phyloP scores from a whole-genome alignment of 2,888 invertebrate species.

The Leptopilina syphax region DNA sequence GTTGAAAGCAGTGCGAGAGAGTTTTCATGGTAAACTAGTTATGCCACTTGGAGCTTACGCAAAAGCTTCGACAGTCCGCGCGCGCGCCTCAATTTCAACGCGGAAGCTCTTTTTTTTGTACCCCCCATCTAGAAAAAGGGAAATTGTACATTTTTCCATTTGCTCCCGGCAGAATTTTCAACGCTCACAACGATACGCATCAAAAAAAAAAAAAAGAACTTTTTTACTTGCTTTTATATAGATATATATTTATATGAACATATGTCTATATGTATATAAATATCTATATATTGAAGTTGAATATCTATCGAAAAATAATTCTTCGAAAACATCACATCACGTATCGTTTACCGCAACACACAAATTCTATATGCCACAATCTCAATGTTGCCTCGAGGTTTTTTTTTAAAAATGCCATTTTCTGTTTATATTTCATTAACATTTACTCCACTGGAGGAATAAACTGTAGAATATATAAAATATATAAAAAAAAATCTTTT shows the following conservation, averaged over 20 bases:
- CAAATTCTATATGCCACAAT: not conserved
- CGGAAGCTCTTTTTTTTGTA: slow-evolving; percentile 24
- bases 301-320: slow-evolving; percentile 39
- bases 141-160: slow-evolving; percentile 38
- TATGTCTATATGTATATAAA: too few relatives aligned
- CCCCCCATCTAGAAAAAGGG: not conserved
- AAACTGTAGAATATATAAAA: too few relatives aligned
- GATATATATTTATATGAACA: not conserved
- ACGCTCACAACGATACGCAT: slow-evolving; percentile 21
- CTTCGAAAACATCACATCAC: slow-evolving; percentile 16
- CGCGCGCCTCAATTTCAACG: slow-evolving; percentile 32
- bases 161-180: slow-evolving; percentile 25
- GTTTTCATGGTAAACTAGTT: slow-evolving; percentile 39
- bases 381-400: not conserved
- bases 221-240: not conserved
- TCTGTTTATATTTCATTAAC: slow-evolving; percentile 38
- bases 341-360: slow-evolving; percentile 11
- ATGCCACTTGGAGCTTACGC: slow-evolving; percentile 33
- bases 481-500: too few relatives aligned
- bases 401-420: slow-evolving; percentile 17
- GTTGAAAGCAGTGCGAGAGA: slow-evolving; percentile 31
- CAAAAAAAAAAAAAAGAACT: not conserved
- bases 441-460: not conserved
- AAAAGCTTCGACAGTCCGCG: slow-evolving; percentile 34
- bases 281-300: slow-evolving; percentile 8